Evolutionary conservation across 2,888 invertebrate genomes (phyloP), one percentile per base, ranked within the genome.

Genomic region (Drosophila fulvimacula): DNA sequence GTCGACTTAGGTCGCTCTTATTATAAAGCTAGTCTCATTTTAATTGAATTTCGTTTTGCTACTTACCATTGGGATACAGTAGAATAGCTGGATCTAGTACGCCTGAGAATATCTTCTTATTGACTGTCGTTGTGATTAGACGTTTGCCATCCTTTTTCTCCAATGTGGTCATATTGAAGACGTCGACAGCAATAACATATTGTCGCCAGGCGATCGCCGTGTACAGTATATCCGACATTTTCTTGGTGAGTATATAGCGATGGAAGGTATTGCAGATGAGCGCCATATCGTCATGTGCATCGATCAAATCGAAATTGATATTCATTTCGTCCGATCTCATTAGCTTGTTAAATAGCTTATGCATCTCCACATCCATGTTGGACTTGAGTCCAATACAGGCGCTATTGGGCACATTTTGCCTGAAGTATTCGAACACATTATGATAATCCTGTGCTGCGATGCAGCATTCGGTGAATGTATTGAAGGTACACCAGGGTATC

Each of bases 191-290:
- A 2, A 91, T 44, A 0, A 78, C 68, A 30, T 88, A 89, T 9
- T 65, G 56, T 27, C 76, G 68, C n/a, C 27, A 59, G n/a, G 69
- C 68, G 21, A 88, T 30, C 0, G 66, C 69, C 15, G 59, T 46
- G 19, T 73, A 78, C 3, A 91, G 53, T 3, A 36, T 65, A 4
- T 74, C 51, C 3, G 78, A 68, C 77, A 86, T 70, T 0, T 63
- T 39, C 5, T 73, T 60, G 5, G 82, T 89, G 15, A 91, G 63
- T 11, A 89, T 76, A 41, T 66, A 91, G 11, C 90, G 90, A 73
- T 90, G 90, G 41, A 89, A 71, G 10, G 80, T 78, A 51, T 91
- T 91, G 32, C 82, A 84, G 38, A 88, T 51, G 3, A 90, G 46
- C 0, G 83, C 90, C 5, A 32, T 5, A 13, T 90, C 84, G 0